Conservation (phyloP, 2,888 invertebrate genomes). For the Nysson spinosus region DNA sequence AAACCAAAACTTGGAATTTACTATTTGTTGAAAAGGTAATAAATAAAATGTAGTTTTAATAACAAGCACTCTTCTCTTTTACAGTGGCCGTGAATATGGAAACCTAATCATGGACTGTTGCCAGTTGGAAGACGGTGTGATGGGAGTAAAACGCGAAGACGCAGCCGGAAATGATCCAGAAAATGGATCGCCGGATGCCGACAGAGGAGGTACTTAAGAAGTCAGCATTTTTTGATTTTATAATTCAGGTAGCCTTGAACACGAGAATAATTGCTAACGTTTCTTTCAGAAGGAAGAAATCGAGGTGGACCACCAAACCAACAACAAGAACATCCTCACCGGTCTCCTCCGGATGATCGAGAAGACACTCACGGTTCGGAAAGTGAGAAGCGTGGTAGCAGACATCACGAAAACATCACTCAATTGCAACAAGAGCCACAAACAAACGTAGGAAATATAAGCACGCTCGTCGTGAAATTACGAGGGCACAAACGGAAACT, state of each 20-base stretch:
- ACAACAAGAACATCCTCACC: constrained; percentile 77
- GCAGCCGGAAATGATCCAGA: constrained; percentile 87
- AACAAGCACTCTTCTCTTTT: constrained; percentile 10
- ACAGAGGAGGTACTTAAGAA: constrained; percentile 85
- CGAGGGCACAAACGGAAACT: constrained; percentile 83
- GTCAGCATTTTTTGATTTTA: not conserved
- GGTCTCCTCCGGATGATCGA: constrained; percentile 77
- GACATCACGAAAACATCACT: constrained; percentile 78
- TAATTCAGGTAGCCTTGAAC: not conserved
- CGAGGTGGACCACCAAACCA: constrained; percentile 80
- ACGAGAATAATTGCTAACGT: no score
- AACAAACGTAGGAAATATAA: constrained; percentile 60
- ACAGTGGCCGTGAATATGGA: constrained; percentile 91
- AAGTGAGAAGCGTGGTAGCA: constrained; percentile 79
- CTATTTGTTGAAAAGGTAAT: no score
- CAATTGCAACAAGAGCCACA: constrained; percentile 78
- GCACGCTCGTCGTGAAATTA: constrained; percentile 64
- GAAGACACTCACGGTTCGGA: constrained; percentile 78
- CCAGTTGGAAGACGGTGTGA: constrained; percentile 90
- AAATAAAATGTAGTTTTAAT: not conserved
- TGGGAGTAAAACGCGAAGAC: constrained; percentile 91
- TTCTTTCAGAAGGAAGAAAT: constrained; percentile 80
- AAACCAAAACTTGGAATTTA: no score
- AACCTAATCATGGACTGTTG: constrained; percentile 96
- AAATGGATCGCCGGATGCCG: constrained; percentile 92